A percentile compares a stretch with the other conserved stretches of the same genome.
These are phyloP conservation scores for Gavia stellata DNA, from an alignment of 2,113 vertebrate genomes.

Conservation along the genomic window DNA sequence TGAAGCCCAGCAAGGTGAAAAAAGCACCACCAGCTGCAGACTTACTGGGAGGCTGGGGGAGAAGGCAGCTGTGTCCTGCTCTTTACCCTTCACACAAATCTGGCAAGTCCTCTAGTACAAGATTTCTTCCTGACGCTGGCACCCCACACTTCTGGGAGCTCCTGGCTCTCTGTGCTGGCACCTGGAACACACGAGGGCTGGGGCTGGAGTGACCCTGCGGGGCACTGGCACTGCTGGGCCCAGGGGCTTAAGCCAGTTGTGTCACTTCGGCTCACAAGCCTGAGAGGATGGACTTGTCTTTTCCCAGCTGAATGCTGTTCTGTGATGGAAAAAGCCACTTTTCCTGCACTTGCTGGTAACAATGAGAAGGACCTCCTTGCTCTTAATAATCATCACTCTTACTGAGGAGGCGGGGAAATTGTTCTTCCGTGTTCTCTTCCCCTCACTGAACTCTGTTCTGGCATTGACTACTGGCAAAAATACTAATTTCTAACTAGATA, in stretches of 20 bases:
- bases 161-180: neutral
- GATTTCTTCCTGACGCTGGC: neutral
- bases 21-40: neutral
- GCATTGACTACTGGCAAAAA: neutral
- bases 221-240: neutral
- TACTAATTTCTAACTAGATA: neutral
- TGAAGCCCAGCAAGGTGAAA: neutral
- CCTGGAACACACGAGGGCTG: rapidly evolving
- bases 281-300: neutral
- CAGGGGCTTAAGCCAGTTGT: neutral
- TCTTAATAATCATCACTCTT: neutral
- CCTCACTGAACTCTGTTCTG: neutral
- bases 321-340: neutral
- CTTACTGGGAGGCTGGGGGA: neutral
- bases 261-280: neutral
- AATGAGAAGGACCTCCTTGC: neutral
- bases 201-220: neutral
- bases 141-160: rapidly evolving
- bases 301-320: neutral
- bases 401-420: neutral
- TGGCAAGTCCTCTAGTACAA: neutral
- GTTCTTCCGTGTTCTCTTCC: neutral
- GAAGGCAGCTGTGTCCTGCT: neutral
- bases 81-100: neutral
- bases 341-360: neutral